These are phyloP conservation scores for Cricetomys ansorgei DNA, from an alignment of 2,113 vertebrate species.

Conservation along the genomic window DNA sequence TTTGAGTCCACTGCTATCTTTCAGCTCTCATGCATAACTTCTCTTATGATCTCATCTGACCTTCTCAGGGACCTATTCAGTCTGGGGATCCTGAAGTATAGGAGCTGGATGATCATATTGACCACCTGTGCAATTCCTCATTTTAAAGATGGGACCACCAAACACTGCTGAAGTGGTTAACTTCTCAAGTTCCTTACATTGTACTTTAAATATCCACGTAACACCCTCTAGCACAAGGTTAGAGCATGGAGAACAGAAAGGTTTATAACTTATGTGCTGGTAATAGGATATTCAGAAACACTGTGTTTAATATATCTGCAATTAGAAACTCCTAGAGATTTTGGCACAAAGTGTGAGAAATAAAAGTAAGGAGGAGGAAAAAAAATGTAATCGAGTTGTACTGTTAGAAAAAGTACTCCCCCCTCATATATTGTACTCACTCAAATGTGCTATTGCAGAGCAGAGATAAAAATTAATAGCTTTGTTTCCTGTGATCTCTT, in stretches of 20 bases:
- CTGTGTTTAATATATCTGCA: background rate
- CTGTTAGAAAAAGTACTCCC: conserved; percentile 44
- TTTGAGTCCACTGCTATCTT: background rate
- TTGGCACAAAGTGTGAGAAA: conserved; percentile 77
- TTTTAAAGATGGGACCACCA: background rate
- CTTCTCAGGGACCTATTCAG: background rate
- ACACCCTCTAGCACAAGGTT: background rate
- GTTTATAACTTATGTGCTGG: background rate
- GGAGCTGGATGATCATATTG: background rate
- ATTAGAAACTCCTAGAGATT: conserved; percentile 59
- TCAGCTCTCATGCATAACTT: background rate
- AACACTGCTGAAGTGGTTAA: background rate
- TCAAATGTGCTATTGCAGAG: conserved; percentile 75
- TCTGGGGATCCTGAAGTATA: background rate
- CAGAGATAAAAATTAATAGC: conserved; percentile 83
- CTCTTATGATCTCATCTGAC: background rate
- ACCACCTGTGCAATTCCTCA: background rate
- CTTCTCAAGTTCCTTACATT: background rate
- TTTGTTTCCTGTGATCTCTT: conserved; percentile 83
- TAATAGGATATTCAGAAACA: background rate
- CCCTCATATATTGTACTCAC: conserved; percentile 69
- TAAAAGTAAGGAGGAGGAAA: conserved; percentile 65
- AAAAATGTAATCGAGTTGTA: conserved; percentile 12
- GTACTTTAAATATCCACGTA: background rate
- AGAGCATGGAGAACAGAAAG: background rate